Evolutionary conservation across 1,140 invertebrate species (phyloP).

Genomic region (Temnothorax curvispinosus): DNA sequence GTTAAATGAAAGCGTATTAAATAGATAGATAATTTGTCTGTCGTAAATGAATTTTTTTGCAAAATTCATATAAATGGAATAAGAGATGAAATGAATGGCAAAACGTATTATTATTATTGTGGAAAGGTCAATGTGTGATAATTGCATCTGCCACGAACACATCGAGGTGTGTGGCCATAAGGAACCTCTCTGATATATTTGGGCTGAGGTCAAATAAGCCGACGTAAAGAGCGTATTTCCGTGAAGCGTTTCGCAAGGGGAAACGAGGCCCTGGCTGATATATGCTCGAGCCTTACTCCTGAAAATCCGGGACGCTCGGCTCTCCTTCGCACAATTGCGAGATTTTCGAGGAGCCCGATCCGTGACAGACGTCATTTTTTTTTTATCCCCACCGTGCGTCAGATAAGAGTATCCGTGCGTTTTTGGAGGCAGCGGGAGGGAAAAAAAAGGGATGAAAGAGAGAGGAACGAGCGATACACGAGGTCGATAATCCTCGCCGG

Average conservation of each 20-base stretch:
- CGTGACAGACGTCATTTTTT: slow-evolving; percentile 58
- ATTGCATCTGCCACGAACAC: slow-evolving; percentile 4
- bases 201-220: neutral
- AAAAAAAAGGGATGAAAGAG: neutral
- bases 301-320: slow-evolving; percentile 30
- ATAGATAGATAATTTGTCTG: neutral
- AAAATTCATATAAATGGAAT: neutral
- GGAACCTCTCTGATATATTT: slow-evolving; percentile 22
- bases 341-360: slow-evolving; percentile 41
- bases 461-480: slow-evolving; percentile 19
- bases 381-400: slow-evolving; percentile 31
- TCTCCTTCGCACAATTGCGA: slow-evolving; percentile 40
- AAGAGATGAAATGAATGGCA: no score
- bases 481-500: slow-evolving; percentile 34
- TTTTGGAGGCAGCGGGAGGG: neutral
- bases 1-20: neutral
- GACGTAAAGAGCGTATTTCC: slow-evolving; percentile 41
- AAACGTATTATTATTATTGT: neutral
- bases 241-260: neutral
- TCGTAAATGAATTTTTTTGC: neutral
- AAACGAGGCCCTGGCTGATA: slow-evolving; percentile 39
- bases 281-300: slow-evolving; percentile 46
- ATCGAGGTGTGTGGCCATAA: neutral
- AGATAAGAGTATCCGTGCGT: slow-evolving; percentile 36
- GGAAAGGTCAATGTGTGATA: slow-evolving; percentile 17